phyloP scores from a whole-genome alignment of 1,140 invertebrate genomes.

The Calephelis virginiensis region DNA sequence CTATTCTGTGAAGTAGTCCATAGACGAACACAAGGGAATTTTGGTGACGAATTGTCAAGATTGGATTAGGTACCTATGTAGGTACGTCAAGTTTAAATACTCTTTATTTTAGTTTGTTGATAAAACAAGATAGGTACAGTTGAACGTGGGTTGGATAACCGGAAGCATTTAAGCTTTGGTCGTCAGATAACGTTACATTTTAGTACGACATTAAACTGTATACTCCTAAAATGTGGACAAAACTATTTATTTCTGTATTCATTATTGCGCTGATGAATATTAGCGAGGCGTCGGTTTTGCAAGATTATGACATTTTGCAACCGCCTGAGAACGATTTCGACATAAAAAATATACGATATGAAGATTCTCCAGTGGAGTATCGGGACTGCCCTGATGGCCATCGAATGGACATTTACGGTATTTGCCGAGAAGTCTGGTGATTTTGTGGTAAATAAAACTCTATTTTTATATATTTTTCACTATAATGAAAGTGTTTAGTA shows the following conservation, averaged over 20 bases:
- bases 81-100: too few species aligned
- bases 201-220: not conserved
- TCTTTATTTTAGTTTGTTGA: not conserved
- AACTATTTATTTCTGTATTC: slow-evolving; percentile 22
- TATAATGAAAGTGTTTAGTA: too few species aligned
- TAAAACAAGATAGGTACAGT: not conserved
- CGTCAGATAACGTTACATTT: not conserved
- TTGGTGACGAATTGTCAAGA: too few species aligned
- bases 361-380: slow-evolving; percentile 44
- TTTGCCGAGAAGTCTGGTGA: slow-evolving; percentile 62
- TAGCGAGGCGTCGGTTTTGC: slow-evolving; percentile 29
- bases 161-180: slow-evolving; percentile 8
- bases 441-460: not conserved
- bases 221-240: slow-evolving; percentile 33
- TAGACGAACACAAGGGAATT: too few species aligned
- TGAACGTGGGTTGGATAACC: slow-evolving; percentile 5
- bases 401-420: slow-evolving; percentile 40
- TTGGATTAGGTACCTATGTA: too few species aligned
- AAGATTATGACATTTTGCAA: slow-evolving; percentile 26
- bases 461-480: too few species aligned
- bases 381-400: slow-evolving; percentile 43
- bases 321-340: slow-evolving; percentile 40
- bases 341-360: slow-evolving; percentile 37
- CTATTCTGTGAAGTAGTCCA: too few species aligned
- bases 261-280: slow-evolving; percentile 19